Conservation (phyloP, 2,888 invertebrate genomes). For the Protodeltote pygarga region DNA sequence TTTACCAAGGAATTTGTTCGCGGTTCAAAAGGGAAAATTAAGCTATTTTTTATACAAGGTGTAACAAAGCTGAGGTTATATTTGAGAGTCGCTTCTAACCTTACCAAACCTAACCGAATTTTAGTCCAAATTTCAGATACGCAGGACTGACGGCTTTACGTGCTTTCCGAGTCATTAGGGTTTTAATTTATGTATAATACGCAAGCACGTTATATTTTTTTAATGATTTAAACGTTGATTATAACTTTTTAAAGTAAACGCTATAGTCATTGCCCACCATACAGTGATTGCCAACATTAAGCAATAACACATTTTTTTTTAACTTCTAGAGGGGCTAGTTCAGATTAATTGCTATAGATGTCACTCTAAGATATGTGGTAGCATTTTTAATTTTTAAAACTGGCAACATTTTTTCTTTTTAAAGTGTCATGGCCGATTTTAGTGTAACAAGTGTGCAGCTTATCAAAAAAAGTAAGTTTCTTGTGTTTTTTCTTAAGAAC, state of each 20-base stretch:
- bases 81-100: too few relatives aligned
- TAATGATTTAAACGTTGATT: too few relatives aligned
- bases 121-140: too few relatives aligned
- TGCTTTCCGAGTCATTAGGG: too few relatives aligned
- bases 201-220: too few relatives aligned
- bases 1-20: slow-evolving; percentile 60
- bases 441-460: not conserved
- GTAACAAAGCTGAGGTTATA: too few relatives aligned
- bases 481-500: not conserved
- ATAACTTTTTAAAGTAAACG: too few relatives aligned
- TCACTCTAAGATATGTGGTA: not conserved
- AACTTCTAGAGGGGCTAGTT: not conserved
- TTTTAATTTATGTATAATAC: too few relatives aligned
- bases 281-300: not conserved
- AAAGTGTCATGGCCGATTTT: not conserved
- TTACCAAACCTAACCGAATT: too few relatives aligned
- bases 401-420: not conserved
- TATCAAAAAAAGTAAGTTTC: not conserved
- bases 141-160: too few relatives aligned
- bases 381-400: not conserved
- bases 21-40: slow-evolving; percentile 62
- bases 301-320: not conserved
- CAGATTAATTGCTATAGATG: not conserved
- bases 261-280: not conserved
- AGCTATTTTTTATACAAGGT: slow-evolving; percentile 62